phyloP scores from a whole-genome alignment of 2,797 vertebrate species.

The Hydrophis major region DNA sequence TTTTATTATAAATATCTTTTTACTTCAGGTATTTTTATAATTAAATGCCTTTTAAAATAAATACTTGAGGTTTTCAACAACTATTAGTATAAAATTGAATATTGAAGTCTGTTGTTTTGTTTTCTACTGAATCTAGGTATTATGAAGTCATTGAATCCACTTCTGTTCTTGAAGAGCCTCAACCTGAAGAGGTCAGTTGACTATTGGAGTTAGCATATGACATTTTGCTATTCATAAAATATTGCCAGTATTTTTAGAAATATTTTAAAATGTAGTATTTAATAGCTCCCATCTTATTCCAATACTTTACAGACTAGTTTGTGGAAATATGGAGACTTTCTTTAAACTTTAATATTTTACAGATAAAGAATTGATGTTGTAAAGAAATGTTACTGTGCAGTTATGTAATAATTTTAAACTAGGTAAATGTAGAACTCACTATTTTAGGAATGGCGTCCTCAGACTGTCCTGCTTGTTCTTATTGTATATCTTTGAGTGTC shows the following conservation, averaged over 20 bases:
- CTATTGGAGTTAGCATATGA: neutral
- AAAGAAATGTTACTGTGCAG: neutral
- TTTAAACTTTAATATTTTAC: neutral
- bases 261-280: neutral
- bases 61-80: neutral
- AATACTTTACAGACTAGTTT: neutral
- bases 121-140: slow-evolving; percentile 69
- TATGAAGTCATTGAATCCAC: slow-evolving; percentile 72
- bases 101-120: slow-evolving; percentile 8
- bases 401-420: neutral
- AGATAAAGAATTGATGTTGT: neutral
- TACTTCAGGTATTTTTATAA: neutral
- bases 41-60: slow-evolving; percentile 13
- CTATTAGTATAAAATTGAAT: neutral
- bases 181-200: slow-evolving; percentile 77
- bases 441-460: neutral
- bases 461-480: neutral
- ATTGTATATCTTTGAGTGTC: neutral
- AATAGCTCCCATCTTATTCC: neutral
- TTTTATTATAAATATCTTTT: neutral
- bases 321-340: neutral
- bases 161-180: slow-evolving; percentile 74
- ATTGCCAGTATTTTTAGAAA: neutral
- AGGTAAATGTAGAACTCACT: neutral
- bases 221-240: neutral